These are phyloP conservation scores for Pantelozetes paolii DNA, from an alignment of 2,888 invertebrate genomes.

Conservation along the genomic window DNA sequence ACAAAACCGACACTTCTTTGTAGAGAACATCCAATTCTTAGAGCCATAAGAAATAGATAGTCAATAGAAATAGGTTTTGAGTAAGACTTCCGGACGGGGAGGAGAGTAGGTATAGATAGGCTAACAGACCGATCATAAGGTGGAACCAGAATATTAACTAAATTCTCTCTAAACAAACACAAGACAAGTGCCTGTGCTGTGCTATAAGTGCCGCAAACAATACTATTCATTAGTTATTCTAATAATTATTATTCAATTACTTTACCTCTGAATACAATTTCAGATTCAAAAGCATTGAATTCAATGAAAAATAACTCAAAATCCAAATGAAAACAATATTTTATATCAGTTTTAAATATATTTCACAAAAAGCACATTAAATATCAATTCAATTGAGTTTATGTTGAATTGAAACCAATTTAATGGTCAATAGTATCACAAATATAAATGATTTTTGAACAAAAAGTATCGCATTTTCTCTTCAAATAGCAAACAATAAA, in stretches of 20 bases:
- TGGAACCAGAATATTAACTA: slow-evolving; percentile 18
- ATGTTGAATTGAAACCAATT: too few relatives aligned
- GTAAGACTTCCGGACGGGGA: slow-evolving; percentile 29
- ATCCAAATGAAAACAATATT: neutral
- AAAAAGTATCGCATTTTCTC: too few relatives aligned
- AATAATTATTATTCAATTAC: neutral
- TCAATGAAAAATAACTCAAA: neutral
- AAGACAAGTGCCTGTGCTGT: slow-evolving; percentile 19
- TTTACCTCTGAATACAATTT: neutral
- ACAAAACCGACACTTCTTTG: slow-evolving; percentile 21
- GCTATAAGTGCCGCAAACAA: neutral
- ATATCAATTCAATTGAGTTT: too few relatives aligned
- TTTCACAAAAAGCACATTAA: neutral
- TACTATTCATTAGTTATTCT: neutral
- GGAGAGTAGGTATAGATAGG: slow-evolving; percentile 28
- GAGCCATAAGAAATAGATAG: slow-evolving; percentile 29
- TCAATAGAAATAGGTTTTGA: slow-evolving; percentile 11
- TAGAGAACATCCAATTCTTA: slow-evolving; percentile 19
- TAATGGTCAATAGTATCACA: too few relatives aligned
- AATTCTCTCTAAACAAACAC: slow-evolving; percentile 21
- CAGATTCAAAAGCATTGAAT: slow-evolving; percentile 15
- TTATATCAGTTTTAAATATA: neutral
- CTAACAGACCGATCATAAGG: slow-evolving; percentile 16
- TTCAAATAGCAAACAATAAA: too few relatives aligned
- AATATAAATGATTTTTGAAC: too few relatives aligned